Evolutionary conservation across 2,888 invertebrate genomes (phyloP).

Genomic region (Orchestes rusci): DNA sequence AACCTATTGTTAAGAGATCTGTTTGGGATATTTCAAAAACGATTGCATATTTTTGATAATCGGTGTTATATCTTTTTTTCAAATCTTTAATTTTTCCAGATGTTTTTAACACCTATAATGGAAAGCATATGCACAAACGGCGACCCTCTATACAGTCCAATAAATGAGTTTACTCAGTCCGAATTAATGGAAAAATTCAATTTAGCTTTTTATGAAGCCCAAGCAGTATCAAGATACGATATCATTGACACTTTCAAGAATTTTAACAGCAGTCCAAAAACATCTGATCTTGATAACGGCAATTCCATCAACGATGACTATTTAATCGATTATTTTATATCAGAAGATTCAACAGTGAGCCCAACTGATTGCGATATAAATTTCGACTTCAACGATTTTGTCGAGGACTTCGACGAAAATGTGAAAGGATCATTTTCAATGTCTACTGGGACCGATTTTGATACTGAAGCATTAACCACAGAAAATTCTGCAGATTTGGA

Average conservation of each 20-base stretch:
- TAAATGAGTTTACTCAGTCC: slow-evolving; percentile 35
- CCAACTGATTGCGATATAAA: slow-evolving; percentile 27
- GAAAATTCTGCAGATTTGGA: slow-evolving; percentile 24
- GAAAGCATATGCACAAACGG: slow-evolving; percentile 7
- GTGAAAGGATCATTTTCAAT: slow-evolving; percentile 23
- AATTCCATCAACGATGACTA: slow-evolving; percentile 28
- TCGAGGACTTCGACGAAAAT: slow-evolving; percentile 36
- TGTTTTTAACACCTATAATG: slow-evolving; percentile 11
- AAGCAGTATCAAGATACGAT: slow-evolving; percentile 34
- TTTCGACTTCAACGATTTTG: slow-evolving; percentile 40
- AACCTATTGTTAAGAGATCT: too few species aligned
- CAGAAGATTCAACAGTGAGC: slow-evolving; percentile 24
- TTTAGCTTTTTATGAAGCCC: slow-evolving; percentile 43
- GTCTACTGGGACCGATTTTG: slow-evolving; percentile 24
- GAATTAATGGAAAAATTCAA: slow-evolving; percentile 44
- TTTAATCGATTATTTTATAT: slow-evolving; percentile 33
- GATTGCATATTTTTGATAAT: too few species aligned
- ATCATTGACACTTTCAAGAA: slow-evolving; percentile 35
- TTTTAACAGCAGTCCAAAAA: slow-evolving; percentile 1
- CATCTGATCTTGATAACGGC: slow-evolving; percentile 9
- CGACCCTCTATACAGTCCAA: slow-evolving; percentile 31
- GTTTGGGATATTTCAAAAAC: too few species aligned
- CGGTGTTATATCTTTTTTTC: too few species aligned
- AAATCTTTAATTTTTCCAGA: too few species aligned
- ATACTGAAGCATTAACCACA: slow-evolving; percentile 30